phyloP scores from a whole-genome alignment of 2,888 invertebrate genomes.

The Poecilobothrus nobilitatus region DNA sequence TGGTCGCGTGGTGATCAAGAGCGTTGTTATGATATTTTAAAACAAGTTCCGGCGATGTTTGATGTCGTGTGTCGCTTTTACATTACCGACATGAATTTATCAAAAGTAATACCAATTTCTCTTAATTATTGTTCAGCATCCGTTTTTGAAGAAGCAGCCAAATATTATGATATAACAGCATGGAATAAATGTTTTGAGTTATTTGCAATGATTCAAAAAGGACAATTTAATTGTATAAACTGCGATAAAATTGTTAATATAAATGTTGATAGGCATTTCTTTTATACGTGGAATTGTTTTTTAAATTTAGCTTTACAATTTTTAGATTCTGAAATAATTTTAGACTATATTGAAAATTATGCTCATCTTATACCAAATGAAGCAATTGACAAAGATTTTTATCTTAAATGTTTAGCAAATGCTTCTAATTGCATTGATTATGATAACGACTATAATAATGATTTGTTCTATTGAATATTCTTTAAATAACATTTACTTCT shows the following conservation, averaged over 20 bases:
- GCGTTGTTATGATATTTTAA: slow-evolving; percentile 39
- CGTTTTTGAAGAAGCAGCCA: slow-evolving; percentile 37
- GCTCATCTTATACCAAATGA: slow-evolving; percentile 41
- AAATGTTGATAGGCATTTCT: slow-evolving; percentile 37
- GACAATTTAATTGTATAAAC: slow-evolving; percentile 38
- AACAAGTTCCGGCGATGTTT: slow-evolving; percentile 38
- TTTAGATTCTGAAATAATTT: slow-evolving; percentile 34
- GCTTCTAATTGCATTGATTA: not conserved
- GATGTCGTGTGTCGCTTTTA: slow-evolving; percentile 42
- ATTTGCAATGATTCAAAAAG: slow-evolving; percentile 40
- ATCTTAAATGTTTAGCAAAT: slow-evolving; percentile 39
- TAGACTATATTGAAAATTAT: slow-evolving; percentile 40
- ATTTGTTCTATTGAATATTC: not conserved
- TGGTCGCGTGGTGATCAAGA: slow-evolving; percentile 43
- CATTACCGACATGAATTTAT: slow-evolving; percentile 37
- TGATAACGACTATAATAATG: not conserved
- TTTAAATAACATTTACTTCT: not conserved
- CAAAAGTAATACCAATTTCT: slow-evolving; percentile 40
- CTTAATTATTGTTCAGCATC: slow-evolving; percentile 39
- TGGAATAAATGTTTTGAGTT: slow-evolving; percentile 42
- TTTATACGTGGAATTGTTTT: slow-evolving; percentile 43
- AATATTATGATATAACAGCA: slow-evolving; percentile 30
- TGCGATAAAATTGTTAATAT: slow-evolving; percentile 36
- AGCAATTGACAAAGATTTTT: slow-evolving; percentile 42
- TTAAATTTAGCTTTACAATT: slow-evolving; percentile 38